Percentiles rank a stretch among this genome's conserved stretches.
Evolutionary conservation across 2,888 invertebrate genomes (phyloP).

Genomic region (Eutolmus rufibarbis): DNA sequence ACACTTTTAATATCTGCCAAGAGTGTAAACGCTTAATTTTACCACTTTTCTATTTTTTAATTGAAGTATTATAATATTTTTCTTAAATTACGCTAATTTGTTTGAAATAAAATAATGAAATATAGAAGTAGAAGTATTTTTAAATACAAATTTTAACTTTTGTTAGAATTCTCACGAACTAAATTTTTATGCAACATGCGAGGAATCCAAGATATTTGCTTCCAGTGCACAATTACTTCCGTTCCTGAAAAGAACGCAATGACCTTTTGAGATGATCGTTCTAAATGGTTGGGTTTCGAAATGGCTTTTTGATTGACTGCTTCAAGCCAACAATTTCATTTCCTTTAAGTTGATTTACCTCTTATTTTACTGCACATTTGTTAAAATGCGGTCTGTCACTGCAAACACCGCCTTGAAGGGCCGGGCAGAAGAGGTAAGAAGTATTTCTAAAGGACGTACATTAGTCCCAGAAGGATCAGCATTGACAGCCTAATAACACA

Average conservation of each 20-base stretch:
- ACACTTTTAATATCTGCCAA: too few species aligned
- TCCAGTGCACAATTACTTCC: background rate
- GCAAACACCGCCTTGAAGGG: background rate
- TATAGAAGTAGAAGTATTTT: too few species aligned
- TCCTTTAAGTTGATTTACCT: background rate
- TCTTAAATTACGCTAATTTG: too few species aligned
- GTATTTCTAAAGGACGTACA: background rate
- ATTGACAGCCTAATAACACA: constrained; percentile 6
- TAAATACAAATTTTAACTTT: too few species aligned
- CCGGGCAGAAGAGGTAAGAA: background rate
- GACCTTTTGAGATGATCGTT: background rate
- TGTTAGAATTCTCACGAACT: background rate
- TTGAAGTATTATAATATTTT: too few species aligned
- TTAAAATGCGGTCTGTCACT: background rate
- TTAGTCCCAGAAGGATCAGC: background rate
- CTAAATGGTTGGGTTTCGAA: background rate
- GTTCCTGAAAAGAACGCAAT: background rate
- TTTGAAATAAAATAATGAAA: too few species aligned
- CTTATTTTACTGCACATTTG: background rate
- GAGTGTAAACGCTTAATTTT: too few species aligned
- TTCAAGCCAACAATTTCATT: background rate
- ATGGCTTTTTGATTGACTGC: background rate
- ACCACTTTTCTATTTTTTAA: too few species aligned
- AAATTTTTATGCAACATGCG: background rate
- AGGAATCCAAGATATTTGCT: background rate